Conservation (phyloP, 1,140 invertebrate species). For the Lasaia peninsularis region DNA sequence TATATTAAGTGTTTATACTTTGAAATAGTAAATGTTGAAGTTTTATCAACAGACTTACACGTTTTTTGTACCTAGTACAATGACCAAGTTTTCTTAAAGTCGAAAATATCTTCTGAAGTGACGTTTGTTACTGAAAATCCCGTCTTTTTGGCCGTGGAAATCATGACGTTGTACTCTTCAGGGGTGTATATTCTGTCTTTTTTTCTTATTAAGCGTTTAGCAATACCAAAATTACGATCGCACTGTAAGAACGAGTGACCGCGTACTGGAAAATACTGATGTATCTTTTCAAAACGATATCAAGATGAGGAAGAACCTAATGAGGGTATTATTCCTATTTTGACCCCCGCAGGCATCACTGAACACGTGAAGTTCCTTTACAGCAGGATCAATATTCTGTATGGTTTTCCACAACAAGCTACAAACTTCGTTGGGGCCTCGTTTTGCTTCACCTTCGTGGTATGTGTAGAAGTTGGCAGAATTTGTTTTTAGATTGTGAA, state of each 20-base stretch:
- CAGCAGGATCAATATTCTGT: too few relatives aligned
- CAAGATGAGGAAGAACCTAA: too few relatives aligned
- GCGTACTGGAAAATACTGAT: conserved; percentile 3
- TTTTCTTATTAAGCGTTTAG: conserved; percentile 2
- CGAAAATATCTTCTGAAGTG: neutral
- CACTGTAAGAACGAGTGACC: conserved; percentile 1
- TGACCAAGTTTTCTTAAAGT: conserved; percentile 1
- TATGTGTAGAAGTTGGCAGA: too few relatives aligned
- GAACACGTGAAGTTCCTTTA: too few relatives aligned
- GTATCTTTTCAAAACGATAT: neutral
- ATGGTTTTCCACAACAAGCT: too few relatives aligned
- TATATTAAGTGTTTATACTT: neutral
- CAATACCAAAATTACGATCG: neutral
- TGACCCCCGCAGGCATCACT: too few relatives aligned
- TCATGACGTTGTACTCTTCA: conserved; percentile 1
- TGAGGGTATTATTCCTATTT: too few relatives aligned
- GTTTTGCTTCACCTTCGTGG: too few relatives aligned
- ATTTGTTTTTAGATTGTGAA: too few relatives aligned
- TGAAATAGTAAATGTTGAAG: conserved; percentile 2
- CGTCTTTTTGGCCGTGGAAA: neutral
- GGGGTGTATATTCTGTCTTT: conserved; percentile 1
- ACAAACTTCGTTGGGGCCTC: too few relatives aligned
- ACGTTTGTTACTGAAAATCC: conserved; percentile 2
- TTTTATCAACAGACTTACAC: conserved; percentile 5
- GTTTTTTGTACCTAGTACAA: conserved; percentile 1